Evolutionary conservation across 2,888 invertebrate species (phyloP).

Genomic region (Cheilosia soror): DNA sequence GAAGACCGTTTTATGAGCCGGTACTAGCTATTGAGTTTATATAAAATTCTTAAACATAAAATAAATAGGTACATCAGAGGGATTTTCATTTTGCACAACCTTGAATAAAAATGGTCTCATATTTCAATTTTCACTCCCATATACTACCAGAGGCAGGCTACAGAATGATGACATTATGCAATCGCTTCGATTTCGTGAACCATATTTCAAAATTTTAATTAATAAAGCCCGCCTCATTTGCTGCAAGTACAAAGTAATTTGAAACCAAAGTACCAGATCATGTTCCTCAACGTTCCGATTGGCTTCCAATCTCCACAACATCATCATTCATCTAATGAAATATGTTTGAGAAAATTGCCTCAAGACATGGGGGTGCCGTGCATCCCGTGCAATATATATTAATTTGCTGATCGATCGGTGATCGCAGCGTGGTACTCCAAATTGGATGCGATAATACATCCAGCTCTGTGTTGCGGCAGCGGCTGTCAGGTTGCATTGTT

Average conservation of each 20-base stretch:
- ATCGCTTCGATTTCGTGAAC: not conserved
- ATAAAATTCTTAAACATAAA: too few relatives aligned
- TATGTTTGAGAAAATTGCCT: conserved; percentile 44
- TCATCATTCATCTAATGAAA: conserved; percentile 41
- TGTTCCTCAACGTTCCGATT: conserved; percentile 23
- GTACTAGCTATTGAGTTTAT: too few relatives aligned
- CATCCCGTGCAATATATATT: conserved; percentile 51
- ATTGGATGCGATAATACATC: conserved; percentile 29
- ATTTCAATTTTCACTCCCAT: too few relatives aligned
- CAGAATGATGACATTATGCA: conserved; percentile 9
- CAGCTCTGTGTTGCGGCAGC: not conserved
- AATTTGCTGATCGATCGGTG: conserved; percentile 51
- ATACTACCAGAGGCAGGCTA: not conserved
- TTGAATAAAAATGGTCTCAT: too few relatives aligned
- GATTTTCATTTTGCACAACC: too few relatives aligned
- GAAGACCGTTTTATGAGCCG: too few relatives aligned
- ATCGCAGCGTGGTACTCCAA: conserved; percentile 51
- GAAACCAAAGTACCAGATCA: conserved; percentile 25
- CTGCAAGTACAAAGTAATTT: conserved; percentile 6
- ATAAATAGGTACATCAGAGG: too few relatives aligned
- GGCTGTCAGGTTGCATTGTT: conserved; percentile 13
- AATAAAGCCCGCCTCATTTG: not conserved
- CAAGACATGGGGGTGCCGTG: conserved; percentile 48
- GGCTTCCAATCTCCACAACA: conserved; percentile 55
- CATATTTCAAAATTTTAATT: conserved; percentile 38